Percentiles rank a stretch among this genome's conserved stretches.
Evolutionary conservation across 2,888 invertebrate genomes (phyloP).

Genomic region (Netelia virgata): DNA sequence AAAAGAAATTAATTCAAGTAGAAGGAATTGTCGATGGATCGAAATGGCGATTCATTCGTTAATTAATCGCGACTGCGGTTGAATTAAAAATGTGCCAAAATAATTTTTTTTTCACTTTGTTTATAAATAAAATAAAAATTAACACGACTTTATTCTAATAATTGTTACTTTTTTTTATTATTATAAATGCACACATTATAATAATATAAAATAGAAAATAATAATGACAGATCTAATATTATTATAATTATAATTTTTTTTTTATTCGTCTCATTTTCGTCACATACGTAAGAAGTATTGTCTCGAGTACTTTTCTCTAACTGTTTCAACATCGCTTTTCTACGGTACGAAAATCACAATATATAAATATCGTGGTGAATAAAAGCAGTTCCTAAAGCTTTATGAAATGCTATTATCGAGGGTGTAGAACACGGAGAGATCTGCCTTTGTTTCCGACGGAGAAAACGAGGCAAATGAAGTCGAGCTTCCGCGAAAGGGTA

Average conservation of each 20-base stretch:
- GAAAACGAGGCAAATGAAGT: slow-evolving; percentile 46
- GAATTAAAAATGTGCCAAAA: not conserved
- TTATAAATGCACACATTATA: too few relatives aligned
- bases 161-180: not conserved
- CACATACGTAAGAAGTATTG: not conserved
- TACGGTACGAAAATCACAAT: not conserved
- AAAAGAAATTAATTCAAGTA: too few relatives aligned
- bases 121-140: too few relatives aligned
- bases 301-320: slow-evolving; percentile 1
- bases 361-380: not conserved
- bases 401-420: slow-evolving; percentile 53
- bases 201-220: not conserved
- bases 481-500: not conserved
- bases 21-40: too few relatives aligned
- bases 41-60: not conserved
- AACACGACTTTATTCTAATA: not conserved
- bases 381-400: slow-evolving; percentile 34
- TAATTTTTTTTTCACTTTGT: too few relatives aligned
- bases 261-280: not conserved
- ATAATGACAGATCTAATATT: not conserved
- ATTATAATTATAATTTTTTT: not conserved
- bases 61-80: not conserved
- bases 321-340: not conserved
- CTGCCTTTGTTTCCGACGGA: slow-evolving; percentile 44
- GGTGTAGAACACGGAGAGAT: slow-evolving; percentile 9